These are phyloP conservation scores for Xenopus borealis DNA, from an alignment of 2,113 vertebrate genomes.

Conservation along the genomic window DNA sequence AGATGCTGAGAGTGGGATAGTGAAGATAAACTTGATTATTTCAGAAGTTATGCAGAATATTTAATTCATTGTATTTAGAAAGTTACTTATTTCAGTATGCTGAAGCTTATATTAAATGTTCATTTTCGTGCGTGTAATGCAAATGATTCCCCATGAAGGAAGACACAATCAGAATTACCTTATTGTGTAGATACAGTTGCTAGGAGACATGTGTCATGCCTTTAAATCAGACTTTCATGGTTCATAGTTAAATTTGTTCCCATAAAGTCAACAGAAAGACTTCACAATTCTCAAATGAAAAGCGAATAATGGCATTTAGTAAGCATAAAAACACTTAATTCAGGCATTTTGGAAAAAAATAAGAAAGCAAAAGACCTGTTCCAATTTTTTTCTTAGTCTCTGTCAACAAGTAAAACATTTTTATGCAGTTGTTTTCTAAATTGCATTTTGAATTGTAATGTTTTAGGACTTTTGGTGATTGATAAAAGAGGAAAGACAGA, in stretches of 20 bases:
- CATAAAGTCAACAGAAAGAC: constrained; percentile 19
- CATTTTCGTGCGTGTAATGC: neutral
- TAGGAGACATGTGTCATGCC: constrained; percentile 18
- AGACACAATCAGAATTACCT: constrained; percentile 10
- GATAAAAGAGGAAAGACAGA: too few species aligned
- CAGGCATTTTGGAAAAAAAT: neutral
- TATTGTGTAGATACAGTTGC: constrained; percentile 10
- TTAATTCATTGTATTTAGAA: too few species aligned
- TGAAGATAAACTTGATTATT: too few species aligned
- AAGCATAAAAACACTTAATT: neutral
- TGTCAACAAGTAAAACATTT: too few species aligned
- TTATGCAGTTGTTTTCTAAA: too few species aligned
- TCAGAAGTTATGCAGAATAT: too few species aligned
- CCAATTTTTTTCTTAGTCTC: too few species aligned
- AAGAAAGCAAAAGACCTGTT: neutral
- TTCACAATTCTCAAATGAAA: neutral
- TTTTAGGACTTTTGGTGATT: too few species aligned
- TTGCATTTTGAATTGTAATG: too few species aligned
- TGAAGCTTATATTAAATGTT: too few species aligned
- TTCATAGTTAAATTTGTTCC: constrained; percentile 10
- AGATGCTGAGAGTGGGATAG: too few species aligned
- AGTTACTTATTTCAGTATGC: too few species aligned
- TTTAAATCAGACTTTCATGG: constrained; percentile 19
- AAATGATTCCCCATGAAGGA: neutral
- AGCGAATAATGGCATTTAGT: neutral